Conservation (phyloP, 1,140 invertebrate genomes). For the Drosophila lowei region DNA sequence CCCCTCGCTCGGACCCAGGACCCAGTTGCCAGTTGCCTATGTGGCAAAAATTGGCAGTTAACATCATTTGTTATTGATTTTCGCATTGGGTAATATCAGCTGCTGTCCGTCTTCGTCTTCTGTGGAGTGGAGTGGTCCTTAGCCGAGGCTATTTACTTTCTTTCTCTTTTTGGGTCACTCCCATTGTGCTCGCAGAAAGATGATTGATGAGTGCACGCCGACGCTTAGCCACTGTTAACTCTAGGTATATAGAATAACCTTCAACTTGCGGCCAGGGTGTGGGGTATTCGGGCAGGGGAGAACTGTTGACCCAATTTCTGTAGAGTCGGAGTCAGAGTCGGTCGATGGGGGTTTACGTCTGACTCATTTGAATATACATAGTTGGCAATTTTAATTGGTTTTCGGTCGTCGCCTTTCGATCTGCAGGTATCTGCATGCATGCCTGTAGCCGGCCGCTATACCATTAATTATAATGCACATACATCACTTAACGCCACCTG, state of each 20-base stretch:
- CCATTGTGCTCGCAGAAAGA: conserved; percentile 50
- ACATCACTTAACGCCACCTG: conserved; percentile 44
- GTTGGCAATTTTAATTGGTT: conserved; percentile 55
- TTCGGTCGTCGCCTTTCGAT: not conserved
- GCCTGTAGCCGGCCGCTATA: not conserved
- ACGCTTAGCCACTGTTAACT: conserved; percentile 16
- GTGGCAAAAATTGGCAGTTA: conserved; percentile 76
- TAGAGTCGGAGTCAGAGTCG: no score
- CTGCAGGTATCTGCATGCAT: not conserved
- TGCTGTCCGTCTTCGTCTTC: conserved; percentile 11
- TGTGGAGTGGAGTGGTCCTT: not conserved
- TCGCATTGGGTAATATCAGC: conserved; percentile 52
- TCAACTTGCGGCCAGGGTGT: conserved; percentile 37
- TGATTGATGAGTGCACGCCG: conserved; percentile 66
- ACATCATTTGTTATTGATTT: conserved; percentile 82
- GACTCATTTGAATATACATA: conserved; percentile 45
- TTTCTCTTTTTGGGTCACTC: conserved; percentile 62
- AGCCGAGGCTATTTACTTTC: conserved; percentile 29
- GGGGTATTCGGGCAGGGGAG: conserved; percentile 3
- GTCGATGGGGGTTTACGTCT: conserved; percentile 24
- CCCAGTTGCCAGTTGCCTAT: conserved; percentile 37
- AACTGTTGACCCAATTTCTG: conserved; percentile 46
- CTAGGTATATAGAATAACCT: conserved; percentile 37
- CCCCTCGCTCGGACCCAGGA: no score
- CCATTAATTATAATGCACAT: conserved; percentile 57